Evolutionary conservation across 2,797 vertebrate genomes (phyloP).

Genomic region (Epinephelus awoara): DNA sequence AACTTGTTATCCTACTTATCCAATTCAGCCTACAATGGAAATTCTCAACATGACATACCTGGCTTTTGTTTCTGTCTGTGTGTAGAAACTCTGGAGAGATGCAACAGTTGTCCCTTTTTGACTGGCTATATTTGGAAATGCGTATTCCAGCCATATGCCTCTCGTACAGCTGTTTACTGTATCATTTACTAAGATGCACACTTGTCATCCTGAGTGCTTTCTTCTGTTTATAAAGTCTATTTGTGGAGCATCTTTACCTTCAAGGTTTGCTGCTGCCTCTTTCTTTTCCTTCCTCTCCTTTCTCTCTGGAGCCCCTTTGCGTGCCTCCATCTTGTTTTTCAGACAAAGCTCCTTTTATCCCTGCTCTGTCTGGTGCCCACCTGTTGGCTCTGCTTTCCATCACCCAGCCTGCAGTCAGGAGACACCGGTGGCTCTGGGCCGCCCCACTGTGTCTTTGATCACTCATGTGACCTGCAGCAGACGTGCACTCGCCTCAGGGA

Average conservation of each 20-base stretch:
- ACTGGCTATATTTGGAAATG: constrained; percentile 5
- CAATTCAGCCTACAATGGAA: constrained; percentile 16
- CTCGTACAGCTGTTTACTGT: constrained; percentile 18
- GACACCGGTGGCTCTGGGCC: constrained; percentile 57
- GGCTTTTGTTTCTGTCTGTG: constrained; percentile 12
- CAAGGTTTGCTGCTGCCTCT: constrained; percentile 24
- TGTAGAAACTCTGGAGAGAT: neutral
- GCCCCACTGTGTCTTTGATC: constrained; percentile 77
- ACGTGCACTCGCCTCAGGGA: constrained; percentile 37
- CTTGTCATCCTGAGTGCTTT: constrained; percentile 28
- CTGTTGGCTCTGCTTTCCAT: constrained; percentile 82
- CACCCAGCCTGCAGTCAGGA: constrained; percentile 64
- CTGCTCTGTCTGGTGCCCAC: constrained; percentile 78
- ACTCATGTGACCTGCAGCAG: constrained; percentile 68
- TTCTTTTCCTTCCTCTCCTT: constrained; percentile 6
- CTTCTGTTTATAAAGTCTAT: constrained; percentile 29
- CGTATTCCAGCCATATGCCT: neutral
- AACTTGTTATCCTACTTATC: constrained; percentile 44
- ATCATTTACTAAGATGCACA: constrained; percentile 15
- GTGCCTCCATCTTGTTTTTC: constrained; percentile 74
- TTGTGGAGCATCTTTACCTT: constrained; percentile 43
- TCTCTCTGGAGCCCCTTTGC: constrained; percentile 52
- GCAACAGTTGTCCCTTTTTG: constrained; percentile 12
- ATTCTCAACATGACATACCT: constrained; percentile 27
- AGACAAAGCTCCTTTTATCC: constrained; percentile 80